A percentile compares a stretch with the other conserved stretches of the same genome.
Evolutionary conservation across 1,140 invertebrate species (phyloP).

Genomic region (Druon quercuslanigerum): DNA sequence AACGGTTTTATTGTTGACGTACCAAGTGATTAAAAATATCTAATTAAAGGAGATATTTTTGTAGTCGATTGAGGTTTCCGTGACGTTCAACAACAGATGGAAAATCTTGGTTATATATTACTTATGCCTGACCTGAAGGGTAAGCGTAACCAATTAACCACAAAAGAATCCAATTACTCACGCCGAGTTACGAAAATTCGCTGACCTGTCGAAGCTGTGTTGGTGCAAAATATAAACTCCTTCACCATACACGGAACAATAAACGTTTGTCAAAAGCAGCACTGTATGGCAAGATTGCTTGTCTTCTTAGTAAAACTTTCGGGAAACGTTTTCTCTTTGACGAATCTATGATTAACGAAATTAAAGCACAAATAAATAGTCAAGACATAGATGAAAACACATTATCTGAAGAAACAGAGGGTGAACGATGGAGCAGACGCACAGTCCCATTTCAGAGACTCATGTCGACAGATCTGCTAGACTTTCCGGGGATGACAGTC

Average conservation of each 20-base stretch:
- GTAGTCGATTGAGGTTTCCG: constrained; percentile 58
- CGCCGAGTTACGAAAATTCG: constrained; percentile 23
- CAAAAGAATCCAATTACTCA: constrained; percentile 61
- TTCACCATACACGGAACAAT: too few relatives aligned
- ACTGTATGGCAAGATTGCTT: too few relatives aligned
- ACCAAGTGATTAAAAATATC: constrained; percentile 24
- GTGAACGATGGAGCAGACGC: constrained; percentile 37
- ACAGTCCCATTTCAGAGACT: constrained; percentile 38
- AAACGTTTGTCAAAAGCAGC: too few relatives aligned
- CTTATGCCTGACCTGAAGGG: constrained; percentile 61
- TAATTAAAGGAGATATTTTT: constrained; percentile 42
- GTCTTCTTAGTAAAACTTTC: too few relatives aligned
- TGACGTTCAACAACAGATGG: constrained; percentile 47
- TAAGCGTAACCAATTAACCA: constrained; percentile 56
- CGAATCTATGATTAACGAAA: constrained; percentile 7
- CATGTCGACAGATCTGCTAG: constrained; percentile 33
- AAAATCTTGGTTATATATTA: constrained; percentile 47
- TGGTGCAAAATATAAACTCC: too few relatives aligned
- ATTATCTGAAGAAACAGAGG: constrained; percentile 42
- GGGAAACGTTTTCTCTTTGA: too few relatives aligned
- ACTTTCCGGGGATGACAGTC: constrained; percentile 37
- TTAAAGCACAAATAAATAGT: constrained; percentile 31
- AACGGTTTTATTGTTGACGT: constrained; percentile 56
- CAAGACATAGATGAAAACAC: constrained; percentile 39
- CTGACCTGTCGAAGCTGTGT: too few relatives aligned